These are phyloP conservation scores for Sinella curviseta DNA, from an alignment of 1,140 invertebrate genomes.

Conservation along the genomic window DNA sequence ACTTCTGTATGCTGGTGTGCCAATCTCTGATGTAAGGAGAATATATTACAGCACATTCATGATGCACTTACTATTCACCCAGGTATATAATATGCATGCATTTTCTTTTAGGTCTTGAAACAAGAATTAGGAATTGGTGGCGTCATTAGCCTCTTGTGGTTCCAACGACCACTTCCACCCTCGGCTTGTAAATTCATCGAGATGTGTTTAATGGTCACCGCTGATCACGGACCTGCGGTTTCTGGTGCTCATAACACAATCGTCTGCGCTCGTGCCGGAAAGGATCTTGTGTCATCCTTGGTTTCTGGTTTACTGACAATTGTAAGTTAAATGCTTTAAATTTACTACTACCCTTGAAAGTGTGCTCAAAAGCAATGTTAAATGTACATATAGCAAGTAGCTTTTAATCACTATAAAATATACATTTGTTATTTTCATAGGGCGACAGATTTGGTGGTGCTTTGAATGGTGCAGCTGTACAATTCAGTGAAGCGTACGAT, in stretches of 20 bases:
- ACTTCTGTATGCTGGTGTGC: slow-evolving; percentile 96
- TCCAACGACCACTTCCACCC: slow-evolving; percentile 89
- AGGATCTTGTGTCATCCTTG: slow-evolving; percentile 95
- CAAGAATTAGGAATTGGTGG: slow-evolving; percentile 94
- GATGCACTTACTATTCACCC: not conserved
- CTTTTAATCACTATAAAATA: not conserved
- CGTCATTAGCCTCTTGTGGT: slow-evolving; percentile 96
- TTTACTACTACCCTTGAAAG: not conserved
- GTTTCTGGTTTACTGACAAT: slow-evolving; percentile 97
- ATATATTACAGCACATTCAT: not conserved
- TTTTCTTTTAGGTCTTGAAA: slow-evolving; percentile 63
- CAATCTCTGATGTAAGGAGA: slow-evolving; percentile 86
- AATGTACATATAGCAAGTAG: not conserved
- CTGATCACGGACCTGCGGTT: slow-evolving; percentile 98
- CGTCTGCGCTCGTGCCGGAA: slow-evolving; percentile 96
- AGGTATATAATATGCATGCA: not conserved
- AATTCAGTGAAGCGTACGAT: slow-evolving; percentile 95
- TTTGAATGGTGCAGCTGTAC: slow-evolving; percentile 90
- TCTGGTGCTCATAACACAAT: slow-evolving; percentile 99
- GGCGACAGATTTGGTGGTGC: slow-evolving; percentile 99
- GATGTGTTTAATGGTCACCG: slow-evolving; percentile 98
- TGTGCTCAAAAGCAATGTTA: not conserved
- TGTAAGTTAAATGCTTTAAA: slow-evolving; percentile 64
- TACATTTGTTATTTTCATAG: slow-evolving; percentile 58
- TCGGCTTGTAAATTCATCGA: slow-evolving; percentile 98